Evolutionary conservation across 2,888 invertebrate genomes (phyloP).

Genomic region (Lasioglossum leucozonium): DNA sequence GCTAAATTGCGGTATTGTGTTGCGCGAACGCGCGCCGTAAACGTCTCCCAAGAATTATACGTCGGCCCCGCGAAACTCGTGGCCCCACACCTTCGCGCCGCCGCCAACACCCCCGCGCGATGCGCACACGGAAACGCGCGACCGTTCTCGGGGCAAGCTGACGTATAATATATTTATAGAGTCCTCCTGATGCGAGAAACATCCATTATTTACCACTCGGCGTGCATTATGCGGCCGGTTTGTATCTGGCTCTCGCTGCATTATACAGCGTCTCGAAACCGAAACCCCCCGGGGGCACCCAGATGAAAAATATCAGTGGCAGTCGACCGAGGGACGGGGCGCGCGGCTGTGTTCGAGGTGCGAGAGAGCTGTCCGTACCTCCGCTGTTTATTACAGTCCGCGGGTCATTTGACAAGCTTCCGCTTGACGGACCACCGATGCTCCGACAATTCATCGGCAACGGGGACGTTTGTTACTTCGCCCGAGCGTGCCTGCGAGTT

Average conservation of each 20-base stretch:
- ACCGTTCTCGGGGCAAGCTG: background rate
- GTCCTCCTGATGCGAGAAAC: constrained; percentile 35
- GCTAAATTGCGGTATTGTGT: constrained; percentile 27
- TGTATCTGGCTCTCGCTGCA: constrained; percentile 23
- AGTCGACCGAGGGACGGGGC: background rate
- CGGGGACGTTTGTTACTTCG: background rate
- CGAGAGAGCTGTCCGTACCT: background rate
- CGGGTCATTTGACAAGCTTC: constrained; percentile 23
- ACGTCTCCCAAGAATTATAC: constrained; percentile 52
- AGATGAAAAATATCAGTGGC: constrained; percentile 28
- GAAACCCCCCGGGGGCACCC: background rate
- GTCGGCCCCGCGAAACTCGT: constrained; percentile 22
- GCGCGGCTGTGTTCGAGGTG: background rate
- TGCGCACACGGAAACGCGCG: background rate
- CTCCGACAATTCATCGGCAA: background rate
- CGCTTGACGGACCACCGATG: constrained; percentile 9
- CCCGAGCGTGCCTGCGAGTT: background rate
- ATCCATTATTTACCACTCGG: constrained; percentile 44
- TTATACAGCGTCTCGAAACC: constrained; percentile 39
- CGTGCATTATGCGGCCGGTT: constrained; percentile 24
- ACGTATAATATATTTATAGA: constrained; percentile 55
- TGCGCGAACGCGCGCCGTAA: constrained; percentile 1
- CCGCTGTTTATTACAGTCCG: constrained; percentile 11
- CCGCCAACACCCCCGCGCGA: background rate
- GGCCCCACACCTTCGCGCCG: background rate